Evolutionary conservation across 1,140 invertebrate species (phyloP).

Genomic region (Amyelois transitella): DNA sequence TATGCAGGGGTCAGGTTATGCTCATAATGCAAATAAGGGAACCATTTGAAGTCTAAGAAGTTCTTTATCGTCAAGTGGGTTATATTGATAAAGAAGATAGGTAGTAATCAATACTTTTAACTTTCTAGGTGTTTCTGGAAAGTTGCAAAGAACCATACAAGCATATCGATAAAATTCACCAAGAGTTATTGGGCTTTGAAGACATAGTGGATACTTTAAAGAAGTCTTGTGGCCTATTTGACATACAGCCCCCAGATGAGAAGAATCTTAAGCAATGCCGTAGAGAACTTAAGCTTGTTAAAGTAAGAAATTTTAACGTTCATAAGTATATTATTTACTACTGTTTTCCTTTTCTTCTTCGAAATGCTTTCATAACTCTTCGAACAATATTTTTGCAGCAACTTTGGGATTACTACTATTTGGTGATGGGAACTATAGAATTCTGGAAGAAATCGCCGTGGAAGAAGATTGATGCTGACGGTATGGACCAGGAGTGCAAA

Average conservation of each 20-base stretch:
- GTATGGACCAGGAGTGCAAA: conserved; percentile 96
- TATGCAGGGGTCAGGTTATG: no score
- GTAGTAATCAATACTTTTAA: neutral
- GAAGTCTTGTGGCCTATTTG: conserved; percentile 89
- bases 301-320: conserved; percentile 55
- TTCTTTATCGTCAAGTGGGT: no score
- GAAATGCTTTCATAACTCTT: no score
- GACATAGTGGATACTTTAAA: conserved; percentile 79
- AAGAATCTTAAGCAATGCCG: conserved; percentile 83
- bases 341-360: no score
- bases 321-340: no score
- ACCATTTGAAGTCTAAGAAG: no score
- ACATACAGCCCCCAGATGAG: conserved; percentile 88
- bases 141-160: conserved; percentile 84
- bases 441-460: conserved; percentile 95
- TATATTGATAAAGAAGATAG: no score
- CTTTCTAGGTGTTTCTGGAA: conserved; percentile 79
- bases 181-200: conserved; percentile 82
- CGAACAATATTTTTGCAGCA: conserved; percentile 68
- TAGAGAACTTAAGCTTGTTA: conserved; percentile 86
- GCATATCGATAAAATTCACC: conserved; percentile 83
- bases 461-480: conserved; percentile 94
- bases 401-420: conserved; percentile 92
- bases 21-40: no score
- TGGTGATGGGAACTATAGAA: conserved; percentile 87